phyloP scores from a whole-genome alignment of 2,888 invertebrate species.

The Spatulosminthurus flaviceps region DNA sequence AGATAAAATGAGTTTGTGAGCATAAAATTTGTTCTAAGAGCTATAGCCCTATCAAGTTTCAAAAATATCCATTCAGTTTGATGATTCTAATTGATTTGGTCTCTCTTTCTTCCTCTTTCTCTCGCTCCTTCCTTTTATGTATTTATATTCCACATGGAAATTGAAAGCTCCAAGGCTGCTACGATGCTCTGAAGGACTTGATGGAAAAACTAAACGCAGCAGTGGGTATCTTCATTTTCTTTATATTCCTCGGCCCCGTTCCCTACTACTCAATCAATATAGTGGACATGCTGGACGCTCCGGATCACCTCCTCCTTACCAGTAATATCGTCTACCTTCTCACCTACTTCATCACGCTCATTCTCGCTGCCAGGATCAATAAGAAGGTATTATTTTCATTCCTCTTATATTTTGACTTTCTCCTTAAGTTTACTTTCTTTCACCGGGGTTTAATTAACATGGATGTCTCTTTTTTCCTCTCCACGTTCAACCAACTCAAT shows the following conservation, averaged over 20 bases:
- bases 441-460: no score
- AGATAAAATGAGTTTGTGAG: no score
- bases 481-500: no score
- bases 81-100: no score
- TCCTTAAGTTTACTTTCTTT: no score
- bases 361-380: conserved; percentile 35
- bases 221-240: conserved; percentile 41
- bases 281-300: conserved; percentile 40
- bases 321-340: conserved; percentile 38
- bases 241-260: conserved; percentile 40
- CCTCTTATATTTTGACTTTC: background rate
- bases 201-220: conserved; percentile 34
- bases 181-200: conserved; percentile 39
- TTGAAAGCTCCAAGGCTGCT: conserved; percentile 43
- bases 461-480: no score
- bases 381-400: conserved; percentile 10
- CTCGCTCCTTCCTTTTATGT: no score
- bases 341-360: conserved; percentile 34
- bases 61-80: no score
- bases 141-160: no score
- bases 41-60: no score
- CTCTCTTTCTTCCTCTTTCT: no score
- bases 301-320: conserved; percentile 33
- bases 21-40: no score
- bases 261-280: conserved; percentile 45